Evolutionary conservation across 2,113 vertebrate genomes (phyloP), one percentile per base, ranked within the genome.

Genomic region (Barnardius zonarius): DNA sequence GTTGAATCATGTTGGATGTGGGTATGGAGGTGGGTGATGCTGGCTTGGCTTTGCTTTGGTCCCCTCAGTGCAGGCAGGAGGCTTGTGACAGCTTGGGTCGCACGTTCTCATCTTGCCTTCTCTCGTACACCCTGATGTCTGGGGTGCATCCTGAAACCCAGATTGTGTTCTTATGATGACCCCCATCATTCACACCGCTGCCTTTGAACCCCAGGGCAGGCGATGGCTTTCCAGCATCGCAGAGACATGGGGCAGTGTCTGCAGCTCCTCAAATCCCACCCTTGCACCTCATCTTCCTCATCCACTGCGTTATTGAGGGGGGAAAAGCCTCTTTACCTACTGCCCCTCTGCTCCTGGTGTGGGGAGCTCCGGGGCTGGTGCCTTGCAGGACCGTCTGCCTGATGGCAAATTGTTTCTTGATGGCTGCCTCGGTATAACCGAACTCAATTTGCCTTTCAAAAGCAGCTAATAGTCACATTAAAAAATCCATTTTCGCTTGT

Each of bases 361-460:
- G 2, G 0, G 13, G 61, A 64, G 67, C 61, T 78, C 41, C 67
- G 5, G 3, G 69, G 27, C 67, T 4, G 14, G 54, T 4, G 69
- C 37, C 76, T 63, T 7, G 6, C 88, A 2, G 89, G 95, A 75
- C 95, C 41, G 79, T 90, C 96, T 96, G 92, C 48, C 94, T 94
- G 94, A 83, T 3, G 51, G 96, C 95, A 98, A 95, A 97, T 97
- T 97, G 97, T 97, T 97, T 97, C 96, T 92, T 97, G 96, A 97
- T 92, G 97, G 95, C 86, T 72, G 97, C 49, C 91, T 96, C 79
- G 24, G 95, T 96, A 89, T 92, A 96, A 96, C 97, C 74, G 97
- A 98, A 97, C 98, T 97, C 97, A 98, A 97, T 98, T 98, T 98
- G 98, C 97, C 94, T 98, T 98, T 98, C 98, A 98, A 98, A 98